Evolutionary conservation across 2,797 vertebrate genomes (phyloP).

Genomic region (Botia almorhae): DNA sequence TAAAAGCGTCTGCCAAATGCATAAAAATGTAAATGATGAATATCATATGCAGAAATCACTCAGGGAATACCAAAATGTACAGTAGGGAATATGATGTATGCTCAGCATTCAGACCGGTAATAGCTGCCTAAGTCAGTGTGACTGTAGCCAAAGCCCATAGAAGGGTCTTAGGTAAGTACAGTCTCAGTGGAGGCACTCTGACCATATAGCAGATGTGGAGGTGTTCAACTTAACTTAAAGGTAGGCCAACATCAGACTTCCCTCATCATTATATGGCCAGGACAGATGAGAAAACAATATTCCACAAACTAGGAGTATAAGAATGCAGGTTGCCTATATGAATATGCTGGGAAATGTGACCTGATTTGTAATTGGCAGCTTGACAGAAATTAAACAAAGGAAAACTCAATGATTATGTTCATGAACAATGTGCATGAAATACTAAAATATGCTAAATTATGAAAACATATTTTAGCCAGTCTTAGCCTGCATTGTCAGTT

Average conservation of each 20-base stretch:
- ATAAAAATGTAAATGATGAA: not conserved
- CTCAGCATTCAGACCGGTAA: constrained; percentile 36
- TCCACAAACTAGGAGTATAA: constrained; percentile 1
- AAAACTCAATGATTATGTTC: not conserved
- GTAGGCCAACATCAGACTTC: constrained; percentile 64
- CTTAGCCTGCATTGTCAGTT: not conserved
- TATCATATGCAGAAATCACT: not conserved
- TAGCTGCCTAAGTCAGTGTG: constrained; percentile 44
- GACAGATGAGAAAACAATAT: constrained; percentile 19
- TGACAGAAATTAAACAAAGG: constrained; percentile 9
- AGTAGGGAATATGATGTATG: constrained; percentile 11
- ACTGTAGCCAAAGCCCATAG: constrained; percentile 51
- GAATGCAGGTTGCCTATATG: too few relatives aligned
- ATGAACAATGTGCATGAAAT: not conserved
- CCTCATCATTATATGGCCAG: constrained; percentile 38
- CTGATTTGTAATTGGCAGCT: constrained; percentile 4
- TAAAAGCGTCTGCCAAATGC: too few relatives aligned
- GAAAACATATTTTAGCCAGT: not conserved
- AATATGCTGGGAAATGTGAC: too few relatives aligned
- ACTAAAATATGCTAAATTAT: not conserved
- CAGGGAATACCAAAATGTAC: constrained; percentile 11
- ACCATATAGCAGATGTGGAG: constrained; percentile 57
- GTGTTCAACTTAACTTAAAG: constrained; percentile 60
- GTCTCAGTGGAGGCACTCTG: constrained; percentile 59
- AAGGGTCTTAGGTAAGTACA: constrained; percentile 68